phyloP scores from a whole-genome alignment of 2,888 invertebrate species.

The Cabera pusaria region DNA sequence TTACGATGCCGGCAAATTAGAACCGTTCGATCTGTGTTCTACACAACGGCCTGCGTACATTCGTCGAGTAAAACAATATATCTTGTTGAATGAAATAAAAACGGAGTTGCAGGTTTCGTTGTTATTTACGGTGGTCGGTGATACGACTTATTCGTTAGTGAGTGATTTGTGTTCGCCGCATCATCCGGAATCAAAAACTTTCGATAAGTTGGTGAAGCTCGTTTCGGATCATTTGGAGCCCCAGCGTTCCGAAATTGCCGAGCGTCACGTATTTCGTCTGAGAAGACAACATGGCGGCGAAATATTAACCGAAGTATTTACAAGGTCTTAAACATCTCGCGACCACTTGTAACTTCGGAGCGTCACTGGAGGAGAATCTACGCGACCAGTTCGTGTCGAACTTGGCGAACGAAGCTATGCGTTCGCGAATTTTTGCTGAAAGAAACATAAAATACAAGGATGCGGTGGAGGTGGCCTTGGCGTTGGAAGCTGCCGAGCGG shows the following conservation, averaged over 20 bases:
- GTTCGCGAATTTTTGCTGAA: conserved; percentile 35
- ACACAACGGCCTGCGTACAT: conserved; percentile 4
- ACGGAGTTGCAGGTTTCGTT: not conserved
- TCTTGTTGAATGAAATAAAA: conserved; percentile 3
- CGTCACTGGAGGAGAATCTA: conserved; percentile 20
- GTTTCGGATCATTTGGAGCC: conserved; percentile 26
- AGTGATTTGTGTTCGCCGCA: not conserved
- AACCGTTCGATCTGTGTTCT: too few relatives aligned
- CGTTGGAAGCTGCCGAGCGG: conserved; percentile 34
- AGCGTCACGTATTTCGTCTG: conserved; percentile 29
- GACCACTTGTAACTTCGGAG: conserved; percentile 18
- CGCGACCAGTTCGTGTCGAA: conserved; percentile 33
- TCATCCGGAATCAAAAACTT: not conserved
- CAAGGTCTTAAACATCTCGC: not conserved
- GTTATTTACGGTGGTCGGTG: conserved; percentile 11
- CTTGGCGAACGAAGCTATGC: conserved; percentile 30
- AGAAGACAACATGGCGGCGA: conserved; percentile 26
- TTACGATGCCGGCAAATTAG: too few relatives aligned
- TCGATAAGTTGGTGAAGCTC: not conserved
- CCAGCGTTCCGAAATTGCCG: conserved; percentile 28
- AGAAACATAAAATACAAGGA: conserved; percentile 28
- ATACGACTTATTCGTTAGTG: not conserved
- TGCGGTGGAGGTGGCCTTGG: conserved; percentile 33
- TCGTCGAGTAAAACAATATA: conserved; percentile 4
- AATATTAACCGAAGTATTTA: not conserved